Evolutionary conservation across 2,113 vertebrate genomes (phyloP).

Genomic region (Lycocorax pyrrhopterus): DNA sequence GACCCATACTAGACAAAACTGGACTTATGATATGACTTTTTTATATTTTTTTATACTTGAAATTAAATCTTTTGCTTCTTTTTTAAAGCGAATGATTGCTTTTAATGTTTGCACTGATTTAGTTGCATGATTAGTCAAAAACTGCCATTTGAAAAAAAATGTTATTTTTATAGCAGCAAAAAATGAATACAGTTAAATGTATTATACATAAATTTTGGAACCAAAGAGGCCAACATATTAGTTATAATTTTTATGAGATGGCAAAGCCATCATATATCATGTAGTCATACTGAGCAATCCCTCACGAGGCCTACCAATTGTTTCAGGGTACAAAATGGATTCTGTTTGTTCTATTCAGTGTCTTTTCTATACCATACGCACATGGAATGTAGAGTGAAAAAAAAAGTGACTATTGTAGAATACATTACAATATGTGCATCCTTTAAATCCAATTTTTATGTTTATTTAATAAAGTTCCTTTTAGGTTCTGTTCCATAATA

Average conservation of each 20-base stretch:
- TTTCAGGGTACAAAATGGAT: constrained; percentile 92
- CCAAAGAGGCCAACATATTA: constrained; percentile 98
- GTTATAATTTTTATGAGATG: constrained; percentile 88
- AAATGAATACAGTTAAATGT: constrained; percentile 90
- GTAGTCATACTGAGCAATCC: constrained; percentile 80
- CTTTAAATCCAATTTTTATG: constrained; percentile 81
- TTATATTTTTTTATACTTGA: constrained; percentile 99
- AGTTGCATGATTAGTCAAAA: constrained; percentile 95
- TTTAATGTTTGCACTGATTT: constrained; percentile 99
- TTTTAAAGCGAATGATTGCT: constrained; percentile 97
- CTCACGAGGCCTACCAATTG: constrained; percentile 85
- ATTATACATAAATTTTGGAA: constrained; percentile 93
- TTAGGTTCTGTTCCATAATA: constrained; percentile 95
- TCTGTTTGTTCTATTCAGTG: constrained; percentile 87
- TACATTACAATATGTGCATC: constrained; percentile 73
- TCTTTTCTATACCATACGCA: constrained; percentile 87
- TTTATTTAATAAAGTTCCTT: constrained; percentile 98
- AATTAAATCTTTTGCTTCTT: constrained; percentile 98
- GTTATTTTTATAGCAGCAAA: constrained; percentile 99
- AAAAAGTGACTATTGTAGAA: constrained; percentile 64
- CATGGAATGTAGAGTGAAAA: constrained; percentile 78
- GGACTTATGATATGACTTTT: constrained; percentile 84
- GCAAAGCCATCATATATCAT: constrained; percentile 81
- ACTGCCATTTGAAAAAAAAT: constrained; percentile 93
- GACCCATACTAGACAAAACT: constrained; percentile 86